Percentiles rank a stretch among this genome's conserved stretches.
Conservation (phyloP, 2,113 vertebrate genomes). For the Pygoscelis adeliae region DNA sequence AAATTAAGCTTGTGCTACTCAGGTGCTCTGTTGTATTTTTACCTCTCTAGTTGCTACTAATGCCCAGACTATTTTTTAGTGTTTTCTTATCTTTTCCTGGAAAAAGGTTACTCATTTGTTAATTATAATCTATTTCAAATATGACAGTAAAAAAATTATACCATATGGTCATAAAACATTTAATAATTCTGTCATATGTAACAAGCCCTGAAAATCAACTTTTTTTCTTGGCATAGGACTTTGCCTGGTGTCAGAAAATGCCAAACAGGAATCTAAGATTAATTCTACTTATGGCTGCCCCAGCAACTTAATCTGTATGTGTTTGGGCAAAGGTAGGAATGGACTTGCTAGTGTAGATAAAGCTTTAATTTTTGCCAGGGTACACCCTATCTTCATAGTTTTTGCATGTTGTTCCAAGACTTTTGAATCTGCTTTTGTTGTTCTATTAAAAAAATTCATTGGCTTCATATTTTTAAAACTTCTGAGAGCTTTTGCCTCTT, state of each 20-base stretch:
- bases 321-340: neutral
- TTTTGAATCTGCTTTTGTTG: neutral
- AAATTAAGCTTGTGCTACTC: slow-evolving; percentile 52
- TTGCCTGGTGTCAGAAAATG: slow-evolving; percentile 27
- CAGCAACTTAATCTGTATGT: neutral
- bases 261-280: slow-evolving; percentile 30
- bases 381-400: neutral
- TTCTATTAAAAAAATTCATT: neutral
- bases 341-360: neutral
- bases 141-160: neutral
- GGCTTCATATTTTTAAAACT: neutral
- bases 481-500: neutral
- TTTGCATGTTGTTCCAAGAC: neutral
- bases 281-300: neutral
- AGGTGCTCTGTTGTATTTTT: slow-evolving; percentile 52
- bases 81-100: neutral
- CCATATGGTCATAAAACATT: slow-evolving; percentile 15
- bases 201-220: slow-evolving; percentile 37
- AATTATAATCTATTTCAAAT: slow-evolving; percentile 6
- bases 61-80: neutral
- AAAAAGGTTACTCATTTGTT: neutral
- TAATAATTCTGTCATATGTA: slow-evolving; percentile 18
- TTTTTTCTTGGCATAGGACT: slow-evolving; percentile 31
- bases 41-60: neutral
- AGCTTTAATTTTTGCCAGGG: neutral